Evolutionary conservation across 2,113 vertebrate species (phyloP).

Genomic region (Syrmaticus mikado): DNA sequence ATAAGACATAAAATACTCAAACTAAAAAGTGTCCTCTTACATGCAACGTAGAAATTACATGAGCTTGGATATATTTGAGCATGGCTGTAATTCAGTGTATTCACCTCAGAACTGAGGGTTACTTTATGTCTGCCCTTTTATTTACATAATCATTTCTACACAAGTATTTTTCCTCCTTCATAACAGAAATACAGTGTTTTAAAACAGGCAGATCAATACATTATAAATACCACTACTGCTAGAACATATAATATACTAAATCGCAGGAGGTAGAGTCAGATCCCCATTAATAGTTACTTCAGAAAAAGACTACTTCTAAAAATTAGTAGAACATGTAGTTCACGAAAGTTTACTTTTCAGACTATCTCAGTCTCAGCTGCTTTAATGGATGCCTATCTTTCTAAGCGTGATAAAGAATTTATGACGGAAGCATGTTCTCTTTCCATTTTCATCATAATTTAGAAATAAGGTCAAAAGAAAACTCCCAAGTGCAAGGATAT

Average conservation of each 20-base stretch:
- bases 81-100: background rate
- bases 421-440: background rate
- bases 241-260: conserved; percentile 32
- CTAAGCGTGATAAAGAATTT: background rate
- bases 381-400: conserved; percentile 7
- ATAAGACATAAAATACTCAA: background rate
- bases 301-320: conserved; percentile 21
- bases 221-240: conserved; percentile 32
- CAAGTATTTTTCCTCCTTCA: conserved; percentile 16
- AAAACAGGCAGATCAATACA: conserved; percentile 21
- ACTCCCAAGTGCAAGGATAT: background rate
- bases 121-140: conserved; percentile 17
- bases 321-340: background rate
- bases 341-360: background rate
- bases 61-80: background rate
- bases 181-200: conserved; percentile 32
- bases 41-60: background rate
- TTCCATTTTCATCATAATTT: background rate
- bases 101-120: conserved; percentile 34
- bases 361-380: background rate
- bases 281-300: conserved; percentile 28
- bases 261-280: conserved; percentile 64
- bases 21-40: background rate
- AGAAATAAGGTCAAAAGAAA: background rate
- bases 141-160: conserved; percentile 31